Conservation (phyloP, 2,888 invertebrate genomes). For the Digitonthophagus gazella region DNA sequence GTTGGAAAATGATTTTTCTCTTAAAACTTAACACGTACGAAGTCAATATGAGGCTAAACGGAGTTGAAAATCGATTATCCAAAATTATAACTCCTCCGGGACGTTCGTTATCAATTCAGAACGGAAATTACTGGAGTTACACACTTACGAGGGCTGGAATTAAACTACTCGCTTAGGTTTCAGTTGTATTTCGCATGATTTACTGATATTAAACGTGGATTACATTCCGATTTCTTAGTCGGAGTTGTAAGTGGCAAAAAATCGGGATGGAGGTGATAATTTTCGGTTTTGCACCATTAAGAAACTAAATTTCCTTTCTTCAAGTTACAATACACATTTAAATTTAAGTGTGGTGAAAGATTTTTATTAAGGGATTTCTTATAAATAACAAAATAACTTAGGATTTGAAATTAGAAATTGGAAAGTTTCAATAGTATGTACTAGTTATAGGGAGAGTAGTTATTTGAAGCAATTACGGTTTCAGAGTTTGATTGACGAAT, state of each 20-base stretch:
- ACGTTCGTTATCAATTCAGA: slow-evolving; percentile 21
- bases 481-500: background rate
- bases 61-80: background rate
- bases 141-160: slow-evolving; percentile 13
- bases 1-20: background rate
- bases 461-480: background rate
- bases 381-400: too few species aligned
- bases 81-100: background rate
- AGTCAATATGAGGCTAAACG: background rate
- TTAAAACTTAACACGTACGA: background rate
- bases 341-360: too few species aligned
- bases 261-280: too few species aligned
- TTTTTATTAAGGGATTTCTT: too few species aligned
- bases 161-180: slow-evolving; percentile 7
- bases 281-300: too few species aligned
- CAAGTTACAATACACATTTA: too few species aligned
- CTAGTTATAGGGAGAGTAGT: background rate
- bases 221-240: background rate
- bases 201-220: slow-evolving; percentile 6
- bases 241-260: background rate
- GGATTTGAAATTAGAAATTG: too few species aligned
- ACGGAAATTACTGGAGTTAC: slow-evolving; percentile 22
- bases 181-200: slow-evolving; percentile 8
- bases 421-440: too few species aligned
- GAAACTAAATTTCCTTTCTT: too few species aligned